Percentiles rank a stretch among this genome's conserved stretches.
These are phyloP conservation scores for Cacatua alba DNA, from an alignment of 2,113 vertebrate species.

Conservation along the genomic window DNA sequence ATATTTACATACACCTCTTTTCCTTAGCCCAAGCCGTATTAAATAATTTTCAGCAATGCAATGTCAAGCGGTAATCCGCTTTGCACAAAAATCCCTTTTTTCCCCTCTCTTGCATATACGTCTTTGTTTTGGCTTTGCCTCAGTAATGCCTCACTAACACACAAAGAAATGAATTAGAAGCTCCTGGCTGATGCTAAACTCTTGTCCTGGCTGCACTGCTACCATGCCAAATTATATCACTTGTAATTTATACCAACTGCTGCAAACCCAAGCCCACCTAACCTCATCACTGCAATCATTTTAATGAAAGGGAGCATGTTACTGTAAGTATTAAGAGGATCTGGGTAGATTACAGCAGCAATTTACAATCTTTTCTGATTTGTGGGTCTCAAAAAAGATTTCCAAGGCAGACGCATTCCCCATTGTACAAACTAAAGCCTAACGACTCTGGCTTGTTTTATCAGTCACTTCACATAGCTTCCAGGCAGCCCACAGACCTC, in stretches of 20 bases:
- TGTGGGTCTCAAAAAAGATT: background rate
- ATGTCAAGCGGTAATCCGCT: background rate
- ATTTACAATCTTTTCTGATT: constrained; percentile 12
- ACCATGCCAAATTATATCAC: background rate
- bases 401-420: background rate
- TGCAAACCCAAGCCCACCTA: background rate
- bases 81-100: background rate
- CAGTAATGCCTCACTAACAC: background rate
- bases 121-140: background rate
- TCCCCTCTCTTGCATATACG: background rate
- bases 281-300: background rate
- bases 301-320: background rate
- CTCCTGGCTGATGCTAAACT: background rate
- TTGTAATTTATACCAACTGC: background rate
- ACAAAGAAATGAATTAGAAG: background rate
- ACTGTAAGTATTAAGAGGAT: background rate
- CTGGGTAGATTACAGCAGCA: background rate
- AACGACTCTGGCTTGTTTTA: background rate
- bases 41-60: background rate
- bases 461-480: background rate
- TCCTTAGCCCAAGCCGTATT: background rate
- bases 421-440: background rate
- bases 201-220: background rate
- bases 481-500: background rate
- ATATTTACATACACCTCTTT: background rate